Evolutionary conservation across 2,797 vertebrate species (phyloP).

Genomic region (Bufotes viridis): DNA sequence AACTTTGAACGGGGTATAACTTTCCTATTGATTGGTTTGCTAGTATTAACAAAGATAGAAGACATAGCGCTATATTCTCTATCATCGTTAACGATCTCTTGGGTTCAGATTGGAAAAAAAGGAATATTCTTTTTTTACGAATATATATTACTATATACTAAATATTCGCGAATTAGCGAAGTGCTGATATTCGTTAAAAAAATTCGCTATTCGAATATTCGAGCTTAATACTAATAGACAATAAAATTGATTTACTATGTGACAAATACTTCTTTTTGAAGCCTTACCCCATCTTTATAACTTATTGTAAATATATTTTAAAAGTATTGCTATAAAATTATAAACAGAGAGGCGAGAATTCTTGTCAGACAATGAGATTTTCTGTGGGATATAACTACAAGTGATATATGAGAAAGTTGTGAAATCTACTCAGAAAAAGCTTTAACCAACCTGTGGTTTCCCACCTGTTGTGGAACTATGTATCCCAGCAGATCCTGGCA

Average conservation of each 20-base stretch:
- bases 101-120: no score
- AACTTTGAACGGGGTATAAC: no score
- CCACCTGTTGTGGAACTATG: not conserved
- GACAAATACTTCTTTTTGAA: not conserved
- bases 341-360: not conserved
- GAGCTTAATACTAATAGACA: no score
- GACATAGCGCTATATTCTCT: no score
- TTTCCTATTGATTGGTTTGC: no score
- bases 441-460: not conserved
- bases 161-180: no score
- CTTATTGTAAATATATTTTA: not conserved
- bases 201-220: no score
- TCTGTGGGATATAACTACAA: not conserved
- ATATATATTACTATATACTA: no score
- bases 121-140: no score
- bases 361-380: not conserved
- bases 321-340: not conserved
- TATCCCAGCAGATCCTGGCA: not conserved
- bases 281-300: not conserved
- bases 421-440: not conserved
- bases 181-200: no score
- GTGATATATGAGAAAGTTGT: conserved; percentile 6
- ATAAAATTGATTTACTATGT: not conserved
- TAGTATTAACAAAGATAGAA: no score
- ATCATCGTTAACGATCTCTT: no score